phyloP scores from a whole-genome alignment of 2,888 invertebrate species.

The Urechis unicinctus region DNA sequence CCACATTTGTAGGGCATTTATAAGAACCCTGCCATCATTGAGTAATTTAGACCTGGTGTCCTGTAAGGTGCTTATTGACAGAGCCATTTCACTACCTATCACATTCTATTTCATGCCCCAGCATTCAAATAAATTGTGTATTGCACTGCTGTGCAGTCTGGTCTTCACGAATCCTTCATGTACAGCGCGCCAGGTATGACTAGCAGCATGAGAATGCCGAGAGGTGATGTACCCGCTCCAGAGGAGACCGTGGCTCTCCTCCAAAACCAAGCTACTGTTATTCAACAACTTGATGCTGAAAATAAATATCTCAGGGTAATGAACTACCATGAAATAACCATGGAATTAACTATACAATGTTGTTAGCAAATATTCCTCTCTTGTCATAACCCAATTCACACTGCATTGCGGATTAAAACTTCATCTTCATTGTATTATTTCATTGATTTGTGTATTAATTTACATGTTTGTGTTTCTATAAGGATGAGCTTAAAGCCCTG shows the following conservation, averaged over 20 bases:
- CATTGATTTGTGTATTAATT: neutral
- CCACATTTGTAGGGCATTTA: too few relatives aligned
- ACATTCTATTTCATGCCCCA: too few relatives aligned
- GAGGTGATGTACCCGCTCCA: slow-evolving; percentile 25
- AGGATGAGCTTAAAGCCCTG: slow-evolving; percentile 42
- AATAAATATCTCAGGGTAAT: slow-evolving; percentile 42
- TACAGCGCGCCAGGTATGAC: neutral
- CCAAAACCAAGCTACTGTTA: slow-evolving; percentile 33
- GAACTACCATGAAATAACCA: too few relatives aligned
- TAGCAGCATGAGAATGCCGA: neutral
- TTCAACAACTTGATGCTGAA: slow-evolving; percentile 40
- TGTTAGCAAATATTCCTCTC: too few relatives aligned
- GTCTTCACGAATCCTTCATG: neutral
- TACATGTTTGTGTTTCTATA: slow-evolving; percentile 5
- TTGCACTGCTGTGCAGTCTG: neutral
- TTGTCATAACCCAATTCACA: too few relatives aligned
- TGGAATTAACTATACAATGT: too few relatives aligned
- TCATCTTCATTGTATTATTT: neutral
- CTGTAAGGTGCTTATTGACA: too few relatives aligned
- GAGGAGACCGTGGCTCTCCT: slow-evolving; percentile 36
- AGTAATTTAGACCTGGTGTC: too few relatives aligned
- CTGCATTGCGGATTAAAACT: too few relatives aligned
- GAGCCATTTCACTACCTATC: too few relatives aligned
- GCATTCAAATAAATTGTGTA: too few relatives aligned
- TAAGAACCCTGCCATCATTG: too few relatives aligned